Base-by-base conservation (phyloP, 2,113 vertebrate species). In the Marmota monax region DNA sequence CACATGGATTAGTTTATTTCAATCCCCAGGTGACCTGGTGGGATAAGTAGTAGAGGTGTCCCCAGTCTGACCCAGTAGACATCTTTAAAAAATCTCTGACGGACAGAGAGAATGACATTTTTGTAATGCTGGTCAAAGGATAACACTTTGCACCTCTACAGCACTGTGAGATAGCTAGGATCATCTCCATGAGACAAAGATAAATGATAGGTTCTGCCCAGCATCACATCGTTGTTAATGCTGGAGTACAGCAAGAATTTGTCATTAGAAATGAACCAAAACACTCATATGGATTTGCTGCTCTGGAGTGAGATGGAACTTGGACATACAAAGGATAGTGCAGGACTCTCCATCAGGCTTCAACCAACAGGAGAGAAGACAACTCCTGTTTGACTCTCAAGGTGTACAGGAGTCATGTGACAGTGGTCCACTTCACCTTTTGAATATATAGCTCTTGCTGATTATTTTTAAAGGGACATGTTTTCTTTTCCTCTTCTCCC, bases 1-100 rank as follows among this genome's bases (percentile, higher is more conserved):
- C 2, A 25, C 29, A 69, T 78, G 34, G 63, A 77, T 88, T 84
- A 79, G 72, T 29, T 96, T 80, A 78, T 94, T 88, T 93, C 53
- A 95, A 73, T 11, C 32, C 51, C 16, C 13, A 83, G 77, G 73
- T 70, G 84, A 48, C 51, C 42, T 67, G 42, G 17, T 82, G 29
- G 90, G 48, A 27, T n/a, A 67, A 67, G 14, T 39, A 70, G 48
- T 17, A 0, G 23, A 16, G 51, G 87, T 23, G 17, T 45, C 34
- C 32, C 23, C 25, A 20, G 80, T 89, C 42, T 27, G n/a, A 45
- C 67, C 45, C 51, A 65, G 76, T 42, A 63, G 73, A 22, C 10
- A 22, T 89, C 48, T 92, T 85, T 70, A 90, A 53, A 86, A 82
- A 39, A 8, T 39, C 39, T 79, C 63, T 84, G 32, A 86, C 29